Evolutionary conservation across 2,888 invertebrate genomes (phyloP).

Genomic region (Trissoscelio sp.): DNA sequence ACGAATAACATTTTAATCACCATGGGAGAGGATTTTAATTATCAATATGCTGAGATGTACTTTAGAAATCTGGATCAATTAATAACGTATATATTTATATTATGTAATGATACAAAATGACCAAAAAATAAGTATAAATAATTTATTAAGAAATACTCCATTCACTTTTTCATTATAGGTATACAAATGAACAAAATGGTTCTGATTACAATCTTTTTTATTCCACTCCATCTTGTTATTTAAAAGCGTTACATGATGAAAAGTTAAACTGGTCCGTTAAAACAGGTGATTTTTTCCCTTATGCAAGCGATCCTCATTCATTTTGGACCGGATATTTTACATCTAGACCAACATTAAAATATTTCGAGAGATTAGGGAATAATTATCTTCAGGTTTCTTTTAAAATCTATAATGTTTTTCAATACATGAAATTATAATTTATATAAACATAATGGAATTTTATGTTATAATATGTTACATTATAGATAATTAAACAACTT

Average conservation of each 20-base stretch:
- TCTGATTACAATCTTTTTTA: constrained; percentile 91
- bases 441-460: no score
- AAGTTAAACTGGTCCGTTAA: constrained; percentile 89
- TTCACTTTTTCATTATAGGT: no score
- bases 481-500: constrained; percentile 91
- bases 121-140: no score
- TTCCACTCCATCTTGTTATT: constrained; percentile 93
- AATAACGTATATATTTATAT: no score
- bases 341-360: constrained; percentile 92
- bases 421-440: no score
- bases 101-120: no score
- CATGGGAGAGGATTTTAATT: constrained; percentile 97
- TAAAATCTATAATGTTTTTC: no score
- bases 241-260: constrained; percentile 90
- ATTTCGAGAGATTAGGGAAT: constrained; percentile 90
- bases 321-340: constrained; percentile 98
- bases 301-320: constrained; percentile 92
- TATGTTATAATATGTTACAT: no score
- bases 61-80: constrained; percentile 94
- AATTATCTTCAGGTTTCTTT: constrained; percentile 90
- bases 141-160: no score
- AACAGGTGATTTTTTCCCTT: constrained; percentile 95
- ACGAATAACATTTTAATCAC: constrained; percentile 92
- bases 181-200: constrained; percentile 87
- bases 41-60: constrained; percentile 91